Base-by-base conservation (phyloP, 2,113 vertebrate species). In the Neodontobutis hainanensis region DNA sequence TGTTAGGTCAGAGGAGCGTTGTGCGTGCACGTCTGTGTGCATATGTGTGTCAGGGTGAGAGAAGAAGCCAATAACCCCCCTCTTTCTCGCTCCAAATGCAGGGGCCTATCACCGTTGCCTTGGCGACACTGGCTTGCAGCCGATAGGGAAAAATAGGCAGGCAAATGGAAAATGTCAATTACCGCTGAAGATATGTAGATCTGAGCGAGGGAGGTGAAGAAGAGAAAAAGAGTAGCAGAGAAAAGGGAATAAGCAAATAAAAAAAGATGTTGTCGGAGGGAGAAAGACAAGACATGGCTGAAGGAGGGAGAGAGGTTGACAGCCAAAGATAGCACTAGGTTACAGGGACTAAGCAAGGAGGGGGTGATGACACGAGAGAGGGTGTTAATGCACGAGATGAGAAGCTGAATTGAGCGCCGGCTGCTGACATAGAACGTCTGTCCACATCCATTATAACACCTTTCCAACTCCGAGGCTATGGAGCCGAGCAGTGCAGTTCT, bases 131-230 rank as follows among this genome's bases (percentile, higher is more conserved):
- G 81, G 90, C 78, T 83, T 90, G 92, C 92, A 93, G 92, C 73
- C 68, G 81, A 92, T 91, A 92, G 82, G 78, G 34, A 55, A 78
- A 86, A 88, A 89, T 89, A 92, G 87, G 72, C 89, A 89, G 91
- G 93, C 92, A 92, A 93, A 93, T 91, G 89, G 92, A 94, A 94
- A 94, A 94, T 92, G 94, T 95, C 94, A 95, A 95, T 95, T 95
- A 95, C 81, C 86, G 91, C 86, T 83, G 92, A 79, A 84, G 87
- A 93, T 94, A 93, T 92, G 88, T 78, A 90, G 90, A 91, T 92
- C 80, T 82, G 87, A 81, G 85, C 12, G 77, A 64, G 86, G 77
- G 82, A 12, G 5, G 15, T 40, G 32, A 36, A 58, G 58, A 8
- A 51, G 43, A 44, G 65, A 15, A 65, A 66, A 61, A 19, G 44